These are phyloP conservation scores for Chloebia gouldiae DNA, from an alignment of 2,113 vertebrate genomes.

Conservation along the genomic window DNA sequence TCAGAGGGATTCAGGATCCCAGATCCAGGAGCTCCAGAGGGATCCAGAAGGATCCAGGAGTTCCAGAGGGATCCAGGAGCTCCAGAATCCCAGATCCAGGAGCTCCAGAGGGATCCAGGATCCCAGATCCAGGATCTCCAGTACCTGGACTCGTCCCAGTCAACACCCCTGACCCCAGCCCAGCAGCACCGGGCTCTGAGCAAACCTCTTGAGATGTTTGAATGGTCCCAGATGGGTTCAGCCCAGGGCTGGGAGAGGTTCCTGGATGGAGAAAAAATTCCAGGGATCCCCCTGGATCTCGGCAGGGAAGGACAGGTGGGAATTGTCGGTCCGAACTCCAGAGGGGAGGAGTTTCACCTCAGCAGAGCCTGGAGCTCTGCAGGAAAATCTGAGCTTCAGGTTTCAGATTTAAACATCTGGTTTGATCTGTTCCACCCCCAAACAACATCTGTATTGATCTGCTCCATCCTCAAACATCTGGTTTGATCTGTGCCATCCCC, in stretches of 20 bases:
- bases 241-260: neutral
- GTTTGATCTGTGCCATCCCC: neutral
- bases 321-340: fast-evolving
- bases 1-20: no score
- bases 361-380: neutral
- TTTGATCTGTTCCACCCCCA: neutral
- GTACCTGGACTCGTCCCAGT: neutral
- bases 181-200: neutral
- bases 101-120: no score
- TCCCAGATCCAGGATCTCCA: no score
- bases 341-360: no score
- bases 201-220: neutral
- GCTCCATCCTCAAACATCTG: neutral
- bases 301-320: neutral
- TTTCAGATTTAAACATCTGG: neutral
- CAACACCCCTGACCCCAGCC: neutral
- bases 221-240: neutral
- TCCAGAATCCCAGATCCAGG: no score
- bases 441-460: neutral
- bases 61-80: no score
- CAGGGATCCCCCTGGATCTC: neutral
- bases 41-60: no score
- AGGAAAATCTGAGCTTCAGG: neutral
- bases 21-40: no score
- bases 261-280: fast-evolving